Evolutionary conservation across 2,797 vertebrate species (phyloP).

Genomic region (Cyprinella venusta): DNA sequence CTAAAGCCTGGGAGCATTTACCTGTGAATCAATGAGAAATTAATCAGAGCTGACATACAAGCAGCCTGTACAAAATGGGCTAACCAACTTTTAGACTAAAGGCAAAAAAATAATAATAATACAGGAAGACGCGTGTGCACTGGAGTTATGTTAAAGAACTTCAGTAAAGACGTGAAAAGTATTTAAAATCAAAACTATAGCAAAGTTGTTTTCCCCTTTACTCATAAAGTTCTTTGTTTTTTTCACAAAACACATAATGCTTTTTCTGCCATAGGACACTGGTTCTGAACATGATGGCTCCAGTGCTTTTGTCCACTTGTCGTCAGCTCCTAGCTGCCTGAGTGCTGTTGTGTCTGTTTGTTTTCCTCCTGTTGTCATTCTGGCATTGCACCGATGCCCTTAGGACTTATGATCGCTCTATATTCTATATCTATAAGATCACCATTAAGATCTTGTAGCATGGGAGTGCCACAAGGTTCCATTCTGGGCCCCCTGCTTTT

Average conservation of each 20-base stretch:
- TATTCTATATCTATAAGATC: too few relatives aligned
- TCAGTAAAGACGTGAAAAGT: slow-evolving; percentile 10
- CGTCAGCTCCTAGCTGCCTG: too few relatives aligned
- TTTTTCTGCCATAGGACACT: not conserved
- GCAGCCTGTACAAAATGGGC: slow-evolving; percentile 28
- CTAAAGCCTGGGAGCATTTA: slow-evolving; percentile 63
- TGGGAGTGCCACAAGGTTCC: too few relatives aligned
- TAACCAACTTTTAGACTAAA: slow-evolving; percentile 5
- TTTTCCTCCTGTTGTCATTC: too few relatives aligned
- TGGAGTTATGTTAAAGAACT: not conserved
- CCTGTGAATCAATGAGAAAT: slow-evolving; percentile 69
- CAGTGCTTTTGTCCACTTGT: too few relatives aligned
- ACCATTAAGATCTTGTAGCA: too few relatives aligned
- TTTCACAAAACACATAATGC: not conserved
- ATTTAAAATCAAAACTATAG: not conserved
- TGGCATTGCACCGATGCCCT: too few relatives aligned
- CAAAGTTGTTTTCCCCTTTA: not conserved
- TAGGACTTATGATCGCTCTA: too few relatives aligned
- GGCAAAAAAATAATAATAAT: not conserved
- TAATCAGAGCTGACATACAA: slow-evolving; percentile 69
- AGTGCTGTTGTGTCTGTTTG: too few relatives aligned
- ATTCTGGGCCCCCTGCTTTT: too few relatives aligned
- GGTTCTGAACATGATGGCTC: too few relatives aligned
- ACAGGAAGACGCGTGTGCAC: not conserved
- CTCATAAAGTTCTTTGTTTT: not conserved